Percentiles rank a stretch among this genome's conserved stretches.
Conservation (phyloP, 2,797 vertebrate species). For the Coregonus sp. region DNA sequence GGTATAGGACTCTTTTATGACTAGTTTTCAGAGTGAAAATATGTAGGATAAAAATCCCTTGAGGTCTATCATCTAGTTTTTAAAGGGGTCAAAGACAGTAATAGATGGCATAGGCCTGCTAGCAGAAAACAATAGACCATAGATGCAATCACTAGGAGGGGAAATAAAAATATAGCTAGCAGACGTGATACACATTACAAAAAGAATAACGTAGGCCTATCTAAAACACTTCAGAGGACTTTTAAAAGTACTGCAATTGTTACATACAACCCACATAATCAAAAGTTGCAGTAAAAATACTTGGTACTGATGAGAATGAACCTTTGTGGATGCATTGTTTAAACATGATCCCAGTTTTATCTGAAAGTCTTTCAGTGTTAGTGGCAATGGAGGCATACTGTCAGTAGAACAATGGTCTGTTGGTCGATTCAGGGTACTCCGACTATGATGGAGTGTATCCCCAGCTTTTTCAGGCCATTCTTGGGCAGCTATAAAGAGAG, state of each 20-base stretch:
- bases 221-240: neutral
- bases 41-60: neutral
- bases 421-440: too few relatives aligned
- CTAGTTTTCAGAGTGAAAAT: too few relatives aligned
- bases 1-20: neutral
- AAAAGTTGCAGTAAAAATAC: neutral
- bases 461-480: neutral
- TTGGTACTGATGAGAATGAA: neutral
- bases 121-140: neutral
- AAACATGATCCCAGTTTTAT: neutral
- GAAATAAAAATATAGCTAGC: neutral
- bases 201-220: neutral
- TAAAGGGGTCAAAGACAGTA: neutral
- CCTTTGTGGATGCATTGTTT: neutral
- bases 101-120: neutral
- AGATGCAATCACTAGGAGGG: neutral
- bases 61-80: slow-evolving; percentile 10
- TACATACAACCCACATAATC: neutral
- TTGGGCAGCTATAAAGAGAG: neutral
- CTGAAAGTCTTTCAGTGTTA: neutral
- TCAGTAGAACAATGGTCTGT: too few relatives aligned
- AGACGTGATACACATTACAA: neutral
- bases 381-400: too few relatives aligned
- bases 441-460: neutral
- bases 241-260: neutral